phyloP scores from a whole-genome alignment of 2,888 invertebrate species.

The Salticus scenicus region DNA sequence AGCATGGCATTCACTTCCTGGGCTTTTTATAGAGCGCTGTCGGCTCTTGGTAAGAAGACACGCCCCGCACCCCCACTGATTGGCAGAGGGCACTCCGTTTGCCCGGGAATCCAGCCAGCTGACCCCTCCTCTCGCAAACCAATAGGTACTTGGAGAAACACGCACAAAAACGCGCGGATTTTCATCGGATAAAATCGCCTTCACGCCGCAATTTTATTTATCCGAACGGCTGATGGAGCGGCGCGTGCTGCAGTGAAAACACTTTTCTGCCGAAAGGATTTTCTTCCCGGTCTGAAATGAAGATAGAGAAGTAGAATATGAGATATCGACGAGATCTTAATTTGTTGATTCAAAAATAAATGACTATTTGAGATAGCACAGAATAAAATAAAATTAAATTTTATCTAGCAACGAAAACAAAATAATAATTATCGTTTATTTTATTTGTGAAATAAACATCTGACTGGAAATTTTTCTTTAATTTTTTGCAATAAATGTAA shows the following conservation, averaged over 20 bases:
- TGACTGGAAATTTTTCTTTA: too few species aligned
- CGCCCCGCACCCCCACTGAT: slow-evolving; percentile 63
- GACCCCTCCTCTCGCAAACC: slow-evolving; percentile 57
- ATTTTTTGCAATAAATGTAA: too few species aligned
- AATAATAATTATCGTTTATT: too few species aligned
- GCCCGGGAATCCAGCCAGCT: slow-evolving; percentile 35
- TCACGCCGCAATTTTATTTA: neutral
- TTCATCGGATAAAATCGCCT: slow-evolving; percentile 13
- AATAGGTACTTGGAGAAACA: slow-evolving; percentile 8
- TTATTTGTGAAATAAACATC: too few species aligned
- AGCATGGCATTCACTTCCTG: slow-evolving; percentile 28
- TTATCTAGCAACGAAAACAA: too few species aligned
- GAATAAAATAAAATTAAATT: too few species aligned
- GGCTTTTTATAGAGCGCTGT: slow-evolving; percentile 49
- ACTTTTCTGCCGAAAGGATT: too few species aligned
- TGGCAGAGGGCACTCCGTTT: slow-evolving; percentile 56
- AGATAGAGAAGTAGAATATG: too few species aligned
- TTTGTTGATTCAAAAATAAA: too few species aligned
- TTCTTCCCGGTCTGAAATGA: too few species aligned
- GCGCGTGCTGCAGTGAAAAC: neutral
- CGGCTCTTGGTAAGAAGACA: slow-evolving; percentile 23
- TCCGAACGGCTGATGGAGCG: neutral
- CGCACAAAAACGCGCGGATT: slow-evolving; percentile 14
- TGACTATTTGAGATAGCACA: too few species aligned
- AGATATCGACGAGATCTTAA: too few species aligned